Conservation (phyloP, 2,113 vertebrate genomes). For the Glaucidium brasilianum region DNA sequence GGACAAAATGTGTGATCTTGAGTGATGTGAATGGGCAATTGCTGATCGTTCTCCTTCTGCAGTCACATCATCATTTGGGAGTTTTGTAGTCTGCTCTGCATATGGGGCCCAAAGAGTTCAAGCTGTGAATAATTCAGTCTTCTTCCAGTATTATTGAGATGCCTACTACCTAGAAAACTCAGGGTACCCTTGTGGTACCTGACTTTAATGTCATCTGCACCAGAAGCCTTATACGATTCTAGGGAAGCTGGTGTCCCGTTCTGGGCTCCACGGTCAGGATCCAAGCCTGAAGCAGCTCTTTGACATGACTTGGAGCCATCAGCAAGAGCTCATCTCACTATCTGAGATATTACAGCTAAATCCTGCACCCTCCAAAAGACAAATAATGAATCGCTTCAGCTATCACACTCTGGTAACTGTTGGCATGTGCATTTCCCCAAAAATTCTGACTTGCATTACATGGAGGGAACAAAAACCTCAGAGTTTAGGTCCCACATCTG, state of each 20-base stretch:
- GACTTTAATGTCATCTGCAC: not conserved
- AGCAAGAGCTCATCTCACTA: not conserved
- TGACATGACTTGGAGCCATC: not conserved
- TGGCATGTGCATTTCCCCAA: not conserved
- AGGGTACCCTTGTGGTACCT: not conserved
- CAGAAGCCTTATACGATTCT: not conserved
- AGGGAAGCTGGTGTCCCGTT: not conserved
- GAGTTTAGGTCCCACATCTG: not conserved
- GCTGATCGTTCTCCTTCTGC: not conserved
- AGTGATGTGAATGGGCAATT: rapidly evolving
- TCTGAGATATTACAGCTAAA: not conserved
- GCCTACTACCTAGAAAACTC: not conserved
- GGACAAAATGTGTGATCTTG: not conserved
- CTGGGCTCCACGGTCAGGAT: not conserved
- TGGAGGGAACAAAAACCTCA: not conserved
- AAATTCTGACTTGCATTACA: not conserved
- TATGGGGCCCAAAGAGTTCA: not conserved
- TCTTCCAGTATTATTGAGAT: not conserved
- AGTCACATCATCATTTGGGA: not conserved
- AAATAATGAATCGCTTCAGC: not conserved
- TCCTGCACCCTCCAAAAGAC: rapidly evolving
- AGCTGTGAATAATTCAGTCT: not conserved
- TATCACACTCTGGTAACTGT: not conserved
- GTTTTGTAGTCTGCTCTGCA: not conserved
- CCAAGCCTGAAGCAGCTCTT: not conserved